phyloP scores from a whole-genome alignment of 2,797 vertebrate species.

The Microchirus variegatus region DNA sequence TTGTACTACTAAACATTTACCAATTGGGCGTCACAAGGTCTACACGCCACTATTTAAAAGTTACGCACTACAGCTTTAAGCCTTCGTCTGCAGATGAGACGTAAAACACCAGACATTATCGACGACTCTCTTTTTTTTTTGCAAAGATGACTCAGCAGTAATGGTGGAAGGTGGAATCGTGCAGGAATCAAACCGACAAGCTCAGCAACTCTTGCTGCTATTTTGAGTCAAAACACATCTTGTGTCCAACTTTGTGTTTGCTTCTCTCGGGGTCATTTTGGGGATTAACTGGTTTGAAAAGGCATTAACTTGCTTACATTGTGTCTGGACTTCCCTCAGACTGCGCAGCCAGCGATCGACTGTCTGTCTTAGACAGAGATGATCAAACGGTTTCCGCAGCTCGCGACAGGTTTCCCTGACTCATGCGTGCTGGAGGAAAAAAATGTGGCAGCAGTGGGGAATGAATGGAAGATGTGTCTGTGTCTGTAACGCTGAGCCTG shows the following conservation, averaged over 20 bases:
- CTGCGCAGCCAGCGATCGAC: constrained; percentile 35
- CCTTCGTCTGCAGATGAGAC: not conserved
- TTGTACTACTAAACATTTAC: no score
- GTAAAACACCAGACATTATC: not conserved
- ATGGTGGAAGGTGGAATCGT: not conserved
- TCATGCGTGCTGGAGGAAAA: constrained; percentile 43
- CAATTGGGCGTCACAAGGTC: no score
- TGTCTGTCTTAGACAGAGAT: constrained; percentile 40
- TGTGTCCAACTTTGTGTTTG: constrained; percentile 3
- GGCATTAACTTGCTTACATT: constrained; percentile 22
- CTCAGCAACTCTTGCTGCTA: not conserved
- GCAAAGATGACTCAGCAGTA: not conserved
- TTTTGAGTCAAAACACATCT: constrained; percentile 23
- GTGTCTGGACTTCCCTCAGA: constrained; percentile 30
- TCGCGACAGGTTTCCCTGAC: constrained; percentile 56
- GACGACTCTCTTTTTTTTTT: no score
- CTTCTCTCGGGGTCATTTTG: not conserved
- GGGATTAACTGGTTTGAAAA: constrained; percentile 18
- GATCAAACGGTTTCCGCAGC: constrained; percentile 53
- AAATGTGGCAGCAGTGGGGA: constrained; percentile 21
- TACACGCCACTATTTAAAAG: no score
- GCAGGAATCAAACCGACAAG: constrained; percentile 12
- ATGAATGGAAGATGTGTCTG: constrained; percentile 59
- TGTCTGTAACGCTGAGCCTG: not conserved
- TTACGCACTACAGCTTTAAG: not conserved